Evolutionary conservation across 1,140 invertebrate genomes (phyloP), one percentile per base, ranked within the genome.

Genomic region (Cepaea nemoralis): DNA sequence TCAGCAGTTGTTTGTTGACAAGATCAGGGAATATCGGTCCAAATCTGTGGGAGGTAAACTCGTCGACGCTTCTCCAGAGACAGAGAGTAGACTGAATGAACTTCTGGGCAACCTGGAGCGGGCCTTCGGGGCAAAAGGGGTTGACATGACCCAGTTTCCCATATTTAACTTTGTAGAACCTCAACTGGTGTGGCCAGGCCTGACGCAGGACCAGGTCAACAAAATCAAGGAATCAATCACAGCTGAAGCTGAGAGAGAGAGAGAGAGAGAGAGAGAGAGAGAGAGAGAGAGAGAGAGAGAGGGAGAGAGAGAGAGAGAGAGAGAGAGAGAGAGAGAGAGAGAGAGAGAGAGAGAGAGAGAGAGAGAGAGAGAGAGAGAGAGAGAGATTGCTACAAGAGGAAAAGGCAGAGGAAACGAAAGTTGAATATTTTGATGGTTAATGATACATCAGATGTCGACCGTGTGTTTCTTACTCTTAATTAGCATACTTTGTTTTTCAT

Each of bases 1-100:
- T 88, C 97, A 98, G 89, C 95, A 98, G 91, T 91, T 98, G 37
- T 99, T 99, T 90, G 86, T 98, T 59, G 96, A 98, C 76, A 98
- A 98, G 94, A 94, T 98, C 83, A 94, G 94, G 74, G 97, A 98
- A 92, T 99, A 97, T 92, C 96, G 94, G 86, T 92, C 94, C 27
- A 95, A 95, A 87, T 84, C 35, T 74, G 83, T 70, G 67, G 95
- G 94, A 83, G 96, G 95, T 75, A 95, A 96, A 90, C 87, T 98
- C 48, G 95, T 97, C 31, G 96, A 97, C 85, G 91, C 95, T 6
- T 94, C 94, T 77, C 95, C 96, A 33, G 94, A 95, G 81, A 94
- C 95, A 50, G 92, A 96, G 88, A 94, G 93, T 84, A 94, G 96
- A 90, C 90, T 95, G 70, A 93, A 95, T 87, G 91, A 94, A 67